Base-by-base conservation (phyloP, 2,888 invertebrate genomes). In the Clitarchus hookeri region DNA sequence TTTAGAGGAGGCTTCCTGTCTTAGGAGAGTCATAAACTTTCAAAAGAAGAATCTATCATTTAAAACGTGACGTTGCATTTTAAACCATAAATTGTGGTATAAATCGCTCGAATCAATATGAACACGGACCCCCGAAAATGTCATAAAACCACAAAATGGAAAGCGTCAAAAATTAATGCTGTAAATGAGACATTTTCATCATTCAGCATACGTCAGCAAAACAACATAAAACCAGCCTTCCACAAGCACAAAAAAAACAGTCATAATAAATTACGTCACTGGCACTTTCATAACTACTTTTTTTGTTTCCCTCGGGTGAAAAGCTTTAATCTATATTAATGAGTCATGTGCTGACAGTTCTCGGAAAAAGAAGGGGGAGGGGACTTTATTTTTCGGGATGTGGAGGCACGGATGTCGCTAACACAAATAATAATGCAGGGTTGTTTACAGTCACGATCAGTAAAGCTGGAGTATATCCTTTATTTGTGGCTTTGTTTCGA, bases 401-500 rank as follows among this genome's bases (percentile, higher is more conserved):
- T 23, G 44, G 36, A 27, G 36, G 27, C 23, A 27, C 25, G 78
- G 79, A 79, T 13, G 79, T 12, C 0, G 44, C 19, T 8, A 44
- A 82, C 36, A 27, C 44, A 26, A 82, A 82, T 36, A 36, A 36
- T 82, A 82, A 82, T 82, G 44, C 82, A 36, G 82, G 27, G 82
- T 82, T 82, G 82, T 82, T 82, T 82, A 44, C 82, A 19, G 82
- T 82, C 27, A 36, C 44, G 82, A 82, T 82, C 82, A 44, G 82
- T 13, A 27, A 16, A 11, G 82, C 44, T 82, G 82, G 82, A 82
- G 82, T 82, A 82, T 82, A 82, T 26, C 82, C 82, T 82, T 82
- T 82, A 82, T 82, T 82, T 82, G 82, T 27, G 82, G 82, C 82
- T 82, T 82, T 82, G 82, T 82, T 82, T 82, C 23, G 82, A 82